A percentile compares a stretch with the other conserved stretches of the same genome.
Evolutionary conservation across 2,888 invertebrate genomes (phyloP).

Genomic region (Rhagonycha fulva): DNA sequence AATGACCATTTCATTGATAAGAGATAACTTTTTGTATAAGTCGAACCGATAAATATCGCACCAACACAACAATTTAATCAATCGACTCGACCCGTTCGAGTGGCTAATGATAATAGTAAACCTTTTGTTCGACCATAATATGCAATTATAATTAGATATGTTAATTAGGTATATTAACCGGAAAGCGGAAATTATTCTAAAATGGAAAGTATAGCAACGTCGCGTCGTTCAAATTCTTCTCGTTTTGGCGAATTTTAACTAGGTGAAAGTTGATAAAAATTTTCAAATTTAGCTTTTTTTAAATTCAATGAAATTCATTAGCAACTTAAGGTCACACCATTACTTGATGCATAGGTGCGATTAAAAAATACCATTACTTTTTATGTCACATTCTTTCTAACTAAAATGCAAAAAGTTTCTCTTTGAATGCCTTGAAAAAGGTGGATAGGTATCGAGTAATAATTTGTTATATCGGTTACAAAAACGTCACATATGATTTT

Average conservation of each 20-base stretch:
- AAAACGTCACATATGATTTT: not conserved
- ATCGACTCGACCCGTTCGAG: not conserved
- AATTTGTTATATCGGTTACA: not conserved
- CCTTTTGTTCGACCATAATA: not conserved
- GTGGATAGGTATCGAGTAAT: too few species aligned
- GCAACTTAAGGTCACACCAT: not conserved
- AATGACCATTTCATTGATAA: slow-evolving; percentile 25
- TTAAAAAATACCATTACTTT: not conserved
- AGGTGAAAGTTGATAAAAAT: not conserved
- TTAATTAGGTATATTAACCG: not conserved
- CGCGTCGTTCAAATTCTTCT: not conserved
- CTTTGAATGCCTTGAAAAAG: not conserved
- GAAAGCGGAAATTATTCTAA: not conserved
- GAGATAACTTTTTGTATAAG: slow-evolving; percentile 15
- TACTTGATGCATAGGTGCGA: not conserved
- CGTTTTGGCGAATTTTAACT: not conserved
- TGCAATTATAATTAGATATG: not conserved
- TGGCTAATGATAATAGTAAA: not conserved
- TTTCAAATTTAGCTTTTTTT: not conserved
- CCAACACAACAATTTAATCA: not conserved
- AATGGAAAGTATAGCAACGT: not conserved
- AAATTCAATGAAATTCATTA: not conserved
- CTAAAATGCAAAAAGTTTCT: not conserved
- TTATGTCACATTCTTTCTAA: not conserved
- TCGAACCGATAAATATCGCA: not conserved